Evolutionary conservation across 2,113 vertebrate genomes (phyloP), one percentile per base, ranked within the genome.

Genomic region (Pelvicachromis taeniatus): DNA sequence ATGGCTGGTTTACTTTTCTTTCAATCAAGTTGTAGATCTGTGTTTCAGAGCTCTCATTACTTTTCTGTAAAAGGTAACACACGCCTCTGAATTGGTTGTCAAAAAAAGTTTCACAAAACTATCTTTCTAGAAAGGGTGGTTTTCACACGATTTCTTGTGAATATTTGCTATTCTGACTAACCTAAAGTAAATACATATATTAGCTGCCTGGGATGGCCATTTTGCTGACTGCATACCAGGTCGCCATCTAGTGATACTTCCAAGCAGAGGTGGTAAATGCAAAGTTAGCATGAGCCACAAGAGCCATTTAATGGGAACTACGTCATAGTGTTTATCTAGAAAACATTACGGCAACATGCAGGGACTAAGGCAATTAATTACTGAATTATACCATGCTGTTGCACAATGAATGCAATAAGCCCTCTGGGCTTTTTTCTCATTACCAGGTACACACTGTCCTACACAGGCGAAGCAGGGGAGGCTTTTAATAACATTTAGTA

Each of bases 401-500:
- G 88, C 85, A 84, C 85, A 82, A 81, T 90, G 90, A 90, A 87
- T 70, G 78, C 83, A 87, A 83, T 50, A 33, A 78, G 83, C 88
- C 92, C 88, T 77, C 1, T 77, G 91, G 94, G 86, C 82, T 80
- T 88, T 70, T 88, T 92, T 90, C 92, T 93, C 92, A 95, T 95
- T 94, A 94, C 68, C 91, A 88, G 92, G 92, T 92, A 88, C 92
- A 92, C 87, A 89, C 78, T 78, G 91, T 92, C 91, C 91, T 84
- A 86, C 82, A 87, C 83, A 5, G 82, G 61, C 29, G 21, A 77
- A 42, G 83, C 87, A 81, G 79, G 54, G 77, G 65, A 81, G 88
- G 86, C 91, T 91, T 94, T 94, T 92, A 95, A 95, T 94, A 93
- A 94, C 93, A 90, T 93, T 92, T 92, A 92, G 81, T 68, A 88